These are phyloP conservation scores for Biston stratarius DNA, from an alignment of 2,888 invertebrate species.

Conservation along the genomic window DNA sequence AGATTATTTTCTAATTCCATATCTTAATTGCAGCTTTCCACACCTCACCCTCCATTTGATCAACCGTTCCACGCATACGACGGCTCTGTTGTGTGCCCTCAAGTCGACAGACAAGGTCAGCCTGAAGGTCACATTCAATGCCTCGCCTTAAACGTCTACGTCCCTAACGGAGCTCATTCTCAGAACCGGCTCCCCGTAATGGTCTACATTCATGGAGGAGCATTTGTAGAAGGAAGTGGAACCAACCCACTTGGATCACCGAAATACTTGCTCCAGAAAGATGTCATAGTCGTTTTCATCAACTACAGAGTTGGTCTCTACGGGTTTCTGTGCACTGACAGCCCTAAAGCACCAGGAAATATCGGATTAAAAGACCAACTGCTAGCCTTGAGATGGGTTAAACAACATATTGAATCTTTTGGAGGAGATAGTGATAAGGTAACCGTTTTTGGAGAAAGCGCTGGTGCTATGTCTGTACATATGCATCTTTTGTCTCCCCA, in stretches of 20 bases:
- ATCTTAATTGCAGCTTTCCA: conserved; percentile 19
- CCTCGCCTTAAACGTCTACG: conserved; percentile 64
- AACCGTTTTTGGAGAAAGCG: conserved; percentile 55
- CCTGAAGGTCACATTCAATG: conserved; percentile 42
- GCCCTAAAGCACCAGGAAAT: conserved; percentile 54
- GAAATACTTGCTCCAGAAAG: conserved; percentile 48
- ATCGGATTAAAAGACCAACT: conserved; percentile 58
- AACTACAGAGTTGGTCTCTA: conserved; percentile 58
- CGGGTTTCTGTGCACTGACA: conserved; percentile 58
- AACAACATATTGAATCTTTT: conserved; percentile 55
- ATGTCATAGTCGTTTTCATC: conserved; percentile 52
- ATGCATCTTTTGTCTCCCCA: conserved; percentile 48
- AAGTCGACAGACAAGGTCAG: conserved; percentile 1
- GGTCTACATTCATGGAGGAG: conserved; percentile 63
- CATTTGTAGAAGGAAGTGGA: conserved; percentile 53
- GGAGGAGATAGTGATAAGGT: conserved; percentile 55
- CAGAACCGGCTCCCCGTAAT: conserved; percentile 56
- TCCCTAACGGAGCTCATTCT: conserved; percentile 52
- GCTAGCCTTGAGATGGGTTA: conserved; percentile 54
- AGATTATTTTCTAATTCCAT: too few relatives aligned
- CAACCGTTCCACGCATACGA: conserved; percentile 42
- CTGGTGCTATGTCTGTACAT: conserved; percentile 52
- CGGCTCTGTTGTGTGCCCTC: conserved; percentile 22
- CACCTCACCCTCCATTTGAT: conserved; percentile 28
- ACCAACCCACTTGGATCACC: conserved; percentile 49